Evolutionary conservation across 1,140 invertebrate genomes (phyloP), one percentile per base, ranked within the genome.

Genomic region (Sarcophaga bullata): DNA sequence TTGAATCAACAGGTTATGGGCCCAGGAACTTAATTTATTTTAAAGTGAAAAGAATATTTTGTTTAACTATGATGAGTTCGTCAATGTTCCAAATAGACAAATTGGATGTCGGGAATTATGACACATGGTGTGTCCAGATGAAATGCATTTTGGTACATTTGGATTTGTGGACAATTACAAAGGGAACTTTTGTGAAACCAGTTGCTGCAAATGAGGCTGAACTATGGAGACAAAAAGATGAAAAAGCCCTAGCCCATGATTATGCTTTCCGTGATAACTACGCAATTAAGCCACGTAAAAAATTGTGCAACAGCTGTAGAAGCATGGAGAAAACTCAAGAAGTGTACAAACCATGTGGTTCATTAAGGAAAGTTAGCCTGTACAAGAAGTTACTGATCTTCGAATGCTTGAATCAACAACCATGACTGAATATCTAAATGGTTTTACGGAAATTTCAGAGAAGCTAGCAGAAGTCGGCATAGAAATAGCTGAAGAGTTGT

Each of bases 101-200:
- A 78, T 62, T 82, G 15, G 54, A 80, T 76, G 48, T 58, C 10
- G 8, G 8, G 17, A 82, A 82, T 58, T 82, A 78, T 54, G 81
- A 82, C 58, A 46, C 81, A n/a, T 82, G 81, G 73, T 58, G 49
- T 17, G 37, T 82, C 7, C 81, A 82, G 47, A 82, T 82, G 81
- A 54, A 54, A 8, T 62, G 73, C 13, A 73, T 82, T 4, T 50
- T 82, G 7, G 75, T 82, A n/a, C 81, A 82, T n/a, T 37, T 25
- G 3, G 73, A 76, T 52, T 46, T 25, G 50, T 78, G 73, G 54
- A 4, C 52, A 11, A 58, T 58, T 58, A 13, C 78, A n/a, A 83
- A 73, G 58, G 58, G 73, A 58, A 73, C 68, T 58, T 19, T 80
- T 47, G 58, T 68, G 8, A 76, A 37, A 37, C 75, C 76, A 80